Base-by-base conservation (phyloP, 2,113 vertebrate genomes). In the Anhinga anhinga region DNA sequence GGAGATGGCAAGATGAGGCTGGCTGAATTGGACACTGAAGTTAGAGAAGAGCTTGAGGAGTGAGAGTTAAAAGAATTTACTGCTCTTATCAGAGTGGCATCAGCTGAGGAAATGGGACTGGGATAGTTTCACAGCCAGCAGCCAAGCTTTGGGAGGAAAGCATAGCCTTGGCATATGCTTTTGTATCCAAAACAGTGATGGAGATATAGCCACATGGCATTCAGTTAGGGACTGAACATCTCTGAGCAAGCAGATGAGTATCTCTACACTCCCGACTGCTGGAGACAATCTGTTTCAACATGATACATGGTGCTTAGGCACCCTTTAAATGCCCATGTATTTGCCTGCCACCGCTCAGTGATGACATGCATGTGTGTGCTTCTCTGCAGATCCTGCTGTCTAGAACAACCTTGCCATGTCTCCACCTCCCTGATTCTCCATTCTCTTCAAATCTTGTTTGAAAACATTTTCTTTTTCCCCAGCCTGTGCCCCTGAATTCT, bases 181-280 rank as follows among this genome's bases (percentile, higher is more conserved):
- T 88, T 93, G 9, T 66, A 42, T 58, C 42, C 58, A 77, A 63
- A 89, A 62, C 38, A 38, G 13, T 83, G 50, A 81, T 12, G 38
- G 82, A 71, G 21, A 19, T 58, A 55, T 4, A 86, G 83, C 21
- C 1, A 0, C 15, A 47, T 8, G 45, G 4, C 1, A 0, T 52
- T 80, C 22, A 17, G 7, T 52, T 77, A 86, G 62, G 27, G 19
- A 44, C n/a, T 67, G 52, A 71, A 29, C 20, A 47, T 47, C 52
- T 71, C 50, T 67, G 42, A 86, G 45, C 34, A 88, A 73, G 45
- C 18, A 61, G 19, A 21, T 65, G 32, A 66, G 7, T 44, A 62
- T 63, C 71, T 85, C n/a, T 73, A 21, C n/a, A 36, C 36, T 58
- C 30, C 30, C 45, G 34, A 30, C 9, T 3, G 4, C 65, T 72